phyloP scores from a whole-genome alignment of 2,113 vertebrate species.

The Myiagra hebetior region DNA sequence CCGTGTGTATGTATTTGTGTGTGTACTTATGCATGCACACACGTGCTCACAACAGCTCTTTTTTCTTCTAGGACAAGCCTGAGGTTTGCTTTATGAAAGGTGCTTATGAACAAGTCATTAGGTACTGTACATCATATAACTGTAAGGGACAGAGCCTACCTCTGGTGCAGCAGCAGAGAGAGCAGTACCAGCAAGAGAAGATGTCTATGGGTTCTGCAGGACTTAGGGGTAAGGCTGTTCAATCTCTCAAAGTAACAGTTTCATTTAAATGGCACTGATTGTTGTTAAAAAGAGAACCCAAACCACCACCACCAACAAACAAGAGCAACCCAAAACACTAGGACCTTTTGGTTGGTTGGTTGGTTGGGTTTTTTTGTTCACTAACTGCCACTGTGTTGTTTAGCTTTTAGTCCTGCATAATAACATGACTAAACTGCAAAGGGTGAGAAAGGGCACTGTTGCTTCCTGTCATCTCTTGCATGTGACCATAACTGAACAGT shows the following conservation, averaged over 20 bases:
- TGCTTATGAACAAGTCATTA: constrained; percentile 92
- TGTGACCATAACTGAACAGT: neutral
- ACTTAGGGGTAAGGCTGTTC: constrained; percentile 82
- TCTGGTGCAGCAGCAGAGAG: constrained; percentile 87
- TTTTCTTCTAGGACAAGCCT: constrained; percentile 80
- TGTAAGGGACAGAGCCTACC: constrained; percentile 79
- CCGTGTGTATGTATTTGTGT: neutral
- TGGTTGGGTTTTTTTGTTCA: neutral
- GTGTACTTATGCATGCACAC: neutral
- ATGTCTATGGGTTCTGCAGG: constrained; percentile 90
- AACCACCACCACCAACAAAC: neutral
- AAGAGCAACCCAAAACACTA: neutral
- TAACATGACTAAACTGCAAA: neutral
- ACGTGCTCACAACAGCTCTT: neutral
- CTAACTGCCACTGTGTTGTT: neutral
- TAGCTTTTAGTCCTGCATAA: neutral
- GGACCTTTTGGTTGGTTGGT: neutral
- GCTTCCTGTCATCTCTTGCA: neutral
- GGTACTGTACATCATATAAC: constrained; percentile 86
- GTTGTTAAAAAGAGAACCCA: neutral
- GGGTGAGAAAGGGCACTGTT: neutral
- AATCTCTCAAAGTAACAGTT: neutral
- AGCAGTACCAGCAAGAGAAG: constrained; percentile 91
- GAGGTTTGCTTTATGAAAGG: constrained; percentile 93
- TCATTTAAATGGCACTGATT: neutral